These are phyloP conservation scores for Atherinomorus stipes DNA, from an alignment of 2,113 vertebrate species.

Conservation along the genomic window DNA sequence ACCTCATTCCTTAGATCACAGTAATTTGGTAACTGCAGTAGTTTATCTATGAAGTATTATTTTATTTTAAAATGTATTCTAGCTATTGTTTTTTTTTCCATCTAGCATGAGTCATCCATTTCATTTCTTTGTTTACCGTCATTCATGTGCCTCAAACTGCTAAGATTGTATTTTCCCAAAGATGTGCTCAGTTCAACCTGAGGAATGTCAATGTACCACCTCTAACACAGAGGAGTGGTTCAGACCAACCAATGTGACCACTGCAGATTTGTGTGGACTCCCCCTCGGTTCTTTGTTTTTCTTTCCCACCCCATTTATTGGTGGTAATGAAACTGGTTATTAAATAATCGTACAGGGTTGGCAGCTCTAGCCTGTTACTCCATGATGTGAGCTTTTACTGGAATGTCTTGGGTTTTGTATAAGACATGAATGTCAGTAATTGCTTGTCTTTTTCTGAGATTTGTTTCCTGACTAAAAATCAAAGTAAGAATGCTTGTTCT, in stretches of 20 bases:
- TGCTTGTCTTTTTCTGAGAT: conserved; percentile 24
- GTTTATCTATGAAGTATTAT: conserved; percentile 9
- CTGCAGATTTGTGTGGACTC: conserved; percentile 16
- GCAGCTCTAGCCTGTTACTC: conserved; percentile 45
- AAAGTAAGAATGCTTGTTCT: conserved; percentile 27
- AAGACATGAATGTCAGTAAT: conserved; percentile 37
- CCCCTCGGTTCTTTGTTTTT: background rate
- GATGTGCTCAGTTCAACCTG: conserved; percentile 39
- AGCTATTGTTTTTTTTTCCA: conserved; percentile 1
- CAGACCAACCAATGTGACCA: conserved; percentile 44
- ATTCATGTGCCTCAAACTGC: conserved; percentile 25
- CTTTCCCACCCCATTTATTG: conserved; percentile 19
- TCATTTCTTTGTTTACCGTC: conserved; percentile 19
- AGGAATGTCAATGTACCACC: conserved; percentile 43
- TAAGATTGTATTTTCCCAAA: conserved; percentile 61
- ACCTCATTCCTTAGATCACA: background rate
- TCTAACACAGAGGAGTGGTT: conserved; percentile 20
- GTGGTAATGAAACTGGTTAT: conserved; percentile 57
- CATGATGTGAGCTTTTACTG: conserved; percentile 45
- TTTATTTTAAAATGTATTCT: conserved; percentile 12
- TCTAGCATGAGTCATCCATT: conserved; percentile 1
- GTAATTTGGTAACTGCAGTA: conserved; percentile 20
- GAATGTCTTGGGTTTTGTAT: conserved; percentile 45
- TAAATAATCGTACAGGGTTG: conserved; percentile 49
- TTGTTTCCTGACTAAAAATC: conserved; percentile 17